Conservation (phyloP, 2,888 invertebrate genomes). For the Volucella bombylans region DNA sequence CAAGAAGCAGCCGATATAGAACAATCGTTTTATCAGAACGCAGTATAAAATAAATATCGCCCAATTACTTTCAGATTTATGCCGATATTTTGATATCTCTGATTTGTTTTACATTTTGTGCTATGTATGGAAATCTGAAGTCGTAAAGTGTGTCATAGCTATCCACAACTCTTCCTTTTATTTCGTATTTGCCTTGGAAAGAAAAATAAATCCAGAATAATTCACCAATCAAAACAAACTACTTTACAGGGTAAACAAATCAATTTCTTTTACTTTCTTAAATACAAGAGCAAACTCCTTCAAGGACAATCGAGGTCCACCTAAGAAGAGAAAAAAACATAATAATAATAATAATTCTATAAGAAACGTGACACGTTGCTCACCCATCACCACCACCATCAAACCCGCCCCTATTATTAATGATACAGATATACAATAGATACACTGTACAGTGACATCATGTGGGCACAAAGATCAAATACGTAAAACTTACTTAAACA, state of each 20-base stretch:
- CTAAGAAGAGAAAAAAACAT: slow-evolving; percentile 8
- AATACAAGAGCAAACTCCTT: slow-evolving; percentile 26
- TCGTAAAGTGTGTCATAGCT: no score
- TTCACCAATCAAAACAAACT: slow-evolving; percentile 53
- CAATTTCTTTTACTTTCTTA: slow-evolving; percentile 17
- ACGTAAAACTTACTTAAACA: slow-evolving; percentile 44
- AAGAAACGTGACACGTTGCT: slow-evolving; percentile 49
- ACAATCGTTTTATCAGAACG: no score
- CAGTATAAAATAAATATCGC: no score
- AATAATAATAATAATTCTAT: slow-evolving; percentile 54
- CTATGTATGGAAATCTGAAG: no score
- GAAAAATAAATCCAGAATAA: slow-evolving; percentile 40
- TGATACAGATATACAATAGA: background rate
- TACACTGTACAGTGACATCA: background rate
- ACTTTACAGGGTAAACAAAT: slow-evolving; percentile 52
- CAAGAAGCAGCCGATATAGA: no score
- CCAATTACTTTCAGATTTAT: no score
- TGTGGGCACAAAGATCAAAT: slow-evolving; percentile 39
- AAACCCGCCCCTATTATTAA: slow-evolving; percentile 39
- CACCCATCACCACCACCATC: background rate
- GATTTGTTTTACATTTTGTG: no score
- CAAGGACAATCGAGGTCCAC: slow-evolving; percentile 16
- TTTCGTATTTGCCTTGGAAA: background rate
- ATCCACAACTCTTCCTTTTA: background rate
- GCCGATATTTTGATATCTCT: no score